Conservation (phyloP, 2,113 vertebrate genomes). For the Gymnogyps californianus region DNA sequence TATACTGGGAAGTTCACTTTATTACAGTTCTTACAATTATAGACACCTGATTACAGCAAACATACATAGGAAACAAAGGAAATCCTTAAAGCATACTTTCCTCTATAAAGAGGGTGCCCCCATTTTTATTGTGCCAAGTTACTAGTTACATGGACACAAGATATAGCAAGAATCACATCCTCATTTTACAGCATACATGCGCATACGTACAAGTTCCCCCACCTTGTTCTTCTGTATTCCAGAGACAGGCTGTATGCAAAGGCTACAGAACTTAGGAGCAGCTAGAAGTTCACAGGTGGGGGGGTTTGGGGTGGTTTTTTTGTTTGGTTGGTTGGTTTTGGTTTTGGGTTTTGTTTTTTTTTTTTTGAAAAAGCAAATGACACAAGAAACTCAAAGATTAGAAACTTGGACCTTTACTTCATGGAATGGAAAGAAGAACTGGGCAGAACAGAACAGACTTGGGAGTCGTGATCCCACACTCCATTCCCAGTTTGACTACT, state of each 20-base stretch:
- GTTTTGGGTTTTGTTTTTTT: neutral
- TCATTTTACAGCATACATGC: neutral
- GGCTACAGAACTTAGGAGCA: neutral
- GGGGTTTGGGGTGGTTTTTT: neutral
- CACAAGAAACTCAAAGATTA: neutral
- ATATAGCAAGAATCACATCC: neutral
- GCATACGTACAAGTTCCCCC: neutral
- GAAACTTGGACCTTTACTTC: neutral
- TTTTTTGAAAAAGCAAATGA: neutral
- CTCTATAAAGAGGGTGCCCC: neutral
- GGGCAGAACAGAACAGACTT: neutral
- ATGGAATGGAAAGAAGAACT: neutral
- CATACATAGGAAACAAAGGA: neutral
- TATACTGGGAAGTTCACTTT: neutral
- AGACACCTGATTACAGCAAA: neutral
- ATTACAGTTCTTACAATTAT: neutral
- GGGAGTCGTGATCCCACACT: neutral
- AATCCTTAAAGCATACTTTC: neutral
- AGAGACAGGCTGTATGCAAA: neutral
- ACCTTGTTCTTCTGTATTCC: neutral
- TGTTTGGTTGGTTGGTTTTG: too few species aligned
- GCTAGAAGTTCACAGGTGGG: neutral
- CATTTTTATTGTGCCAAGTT: neutral
- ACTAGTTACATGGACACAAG: neutral
- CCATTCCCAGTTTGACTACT: neutral